Evolutionary conservation across 2,888 invertebrate species (phyloP).

Genomic region (Trichogramma evanescens): DNA sequence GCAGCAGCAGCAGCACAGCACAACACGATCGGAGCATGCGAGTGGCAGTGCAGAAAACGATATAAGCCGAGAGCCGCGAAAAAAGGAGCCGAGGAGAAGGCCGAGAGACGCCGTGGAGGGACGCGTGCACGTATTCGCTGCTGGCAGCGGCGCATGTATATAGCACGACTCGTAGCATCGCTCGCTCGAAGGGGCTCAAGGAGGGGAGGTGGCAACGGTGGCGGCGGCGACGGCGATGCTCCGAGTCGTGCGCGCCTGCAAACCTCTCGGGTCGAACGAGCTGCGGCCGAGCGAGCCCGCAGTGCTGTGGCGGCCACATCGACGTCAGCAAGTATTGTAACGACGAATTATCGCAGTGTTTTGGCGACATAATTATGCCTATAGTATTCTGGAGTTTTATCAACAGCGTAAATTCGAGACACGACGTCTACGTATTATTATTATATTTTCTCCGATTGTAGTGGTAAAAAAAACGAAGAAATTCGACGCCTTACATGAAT

Average conservation of each 20-base stretch:
- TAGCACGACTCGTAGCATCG: slow-evolving; percentile 11
- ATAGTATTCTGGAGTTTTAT: too few relatives aligned
- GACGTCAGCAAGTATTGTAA: too few relatives aligned
- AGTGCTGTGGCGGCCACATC: too few relatives aligned
- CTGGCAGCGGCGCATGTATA: slow-evolving; percentile 1
- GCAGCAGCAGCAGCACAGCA: neutral
- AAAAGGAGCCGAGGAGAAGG: slow-evolving; percentile 9
- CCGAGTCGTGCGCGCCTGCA: slow-evolving; percentile 37
- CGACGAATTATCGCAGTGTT: too few relatives aligned
- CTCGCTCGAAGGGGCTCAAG: neutral
- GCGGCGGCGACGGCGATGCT: slow-evolving; percentile 6
- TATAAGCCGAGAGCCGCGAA: slow-evolving; percentile 5
- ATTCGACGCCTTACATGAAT: too few relatives aligned
- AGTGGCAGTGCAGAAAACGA: neutral
- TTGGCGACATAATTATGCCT: too few relatives aligned
- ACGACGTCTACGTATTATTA: too few relatives aligned
- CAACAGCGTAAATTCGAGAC: too few relatives aligned
- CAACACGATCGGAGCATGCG: slow-evolving; percentile 26
- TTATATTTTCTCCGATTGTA: too few relatives aligned
- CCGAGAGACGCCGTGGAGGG: slow-evolving; percentile 27
- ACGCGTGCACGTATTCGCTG: neutral
- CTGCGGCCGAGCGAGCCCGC: slow-evolving; percentile 24
- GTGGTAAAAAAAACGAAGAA: too few relatives aligned
- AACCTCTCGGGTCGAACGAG: slow-evolving; percentile 45
- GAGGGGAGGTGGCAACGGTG: neutral